These are phyloP conservation scores for Tethya wilhelma DNA, from an alignment of 37 sponge, comb jelly and placozoan genomes.

Conservation along the genomic window DNA sequence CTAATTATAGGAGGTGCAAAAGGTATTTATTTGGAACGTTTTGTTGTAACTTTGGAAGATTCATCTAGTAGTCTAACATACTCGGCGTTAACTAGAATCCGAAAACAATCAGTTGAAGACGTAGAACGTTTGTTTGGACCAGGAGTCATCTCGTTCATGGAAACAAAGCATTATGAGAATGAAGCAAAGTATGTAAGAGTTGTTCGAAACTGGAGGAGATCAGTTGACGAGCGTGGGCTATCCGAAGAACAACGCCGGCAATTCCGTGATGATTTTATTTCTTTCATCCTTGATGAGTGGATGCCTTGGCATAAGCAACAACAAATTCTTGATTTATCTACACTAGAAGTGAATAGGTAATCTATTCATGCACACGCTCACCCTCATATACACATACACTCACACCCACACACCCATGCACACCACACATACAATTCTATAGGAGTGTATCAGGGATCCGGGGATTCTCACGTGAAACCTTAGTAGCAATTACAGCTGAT, in stretches of 20 bases:
- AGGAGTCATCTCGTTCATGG: background rate
- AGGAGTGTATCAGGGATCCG: background rate
- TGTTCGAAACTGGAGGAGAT: conserved; percentile 12
- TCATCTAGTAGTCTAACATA: background rate
- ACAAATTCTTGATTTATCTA: background rate
- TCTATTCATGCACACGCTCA: background rate
- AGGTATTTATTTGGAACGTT: background rate
- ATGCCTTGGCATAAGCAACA: conserved; percentile 23
- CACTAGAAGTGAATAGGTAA: conserved; percentile 10
- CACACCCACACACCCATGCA: background rate
- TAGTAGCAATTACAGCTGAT: background rate
- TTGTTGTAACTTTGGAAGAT: background rate
- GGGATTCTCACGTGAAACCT: conserved; percentile 1
- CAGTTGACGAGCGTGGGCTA: conserved; percentile 14
- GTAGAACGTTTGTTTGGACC: background rate
- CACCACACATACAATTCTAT: background rate
- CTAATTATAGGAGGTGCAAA: background rate
- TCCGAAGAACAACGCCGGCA: background rate
- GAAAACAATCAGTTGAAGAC: background rate
- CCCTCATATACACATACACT: background rate
- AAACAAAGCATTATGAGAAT: background rate
- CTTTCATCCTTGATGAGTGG: conserved; percentile 3
- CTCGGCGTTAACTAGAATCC: background rate
- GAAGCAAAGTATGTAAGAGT: conserved; percentile 16
- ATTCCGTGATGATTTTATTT: background rate